phyloP scores from a whole-genome alignment of 2,797 vertebrate species.

The Oryzias sinensis region DNA sequence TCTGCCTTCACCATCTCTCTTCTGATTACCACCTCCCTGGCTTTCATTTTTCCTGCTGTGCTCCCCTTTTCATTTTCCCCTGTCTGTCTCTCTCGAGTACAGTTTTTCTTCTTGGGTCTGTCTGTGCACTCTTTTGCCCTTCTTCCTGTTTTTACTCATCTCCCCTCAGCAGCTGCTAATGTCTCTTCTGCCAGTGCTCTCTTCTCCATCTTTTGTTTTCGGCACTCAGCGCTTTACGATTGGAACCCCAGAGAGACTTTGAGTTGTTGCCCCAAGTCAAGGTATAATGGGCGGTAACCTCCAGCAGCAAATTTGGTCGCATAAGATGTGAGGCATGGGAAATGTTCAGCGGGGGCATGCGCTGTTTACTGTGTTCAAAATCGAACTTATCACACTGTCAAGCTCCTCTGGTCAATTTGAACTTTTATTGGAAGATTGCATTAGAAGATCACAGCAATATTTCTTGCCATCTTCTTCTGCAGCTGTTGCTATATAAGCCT shows the following conservation, averaged over 20 bases:
- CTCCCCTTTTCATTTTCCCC: constrained; percentile 9
- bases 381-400: constrained; percentile 53
- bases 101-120: constrained; percentile 20
- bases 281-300: constrained; percentile 59
- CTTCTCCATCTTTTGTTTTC: constrained; percentile 7
- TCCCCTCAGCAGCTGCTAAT: constrained; percentile 7
- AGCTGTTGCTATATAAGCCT: constrained; percentile 34
- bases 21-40: constrained; percentile 40
- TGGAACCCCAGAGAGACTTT: constrained; percentile 33
- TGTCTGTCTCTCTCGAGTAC: constrained; percentile 4
- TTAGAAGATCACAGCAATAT: constrained; percentile 37
- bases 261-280: constrained; percentile 45
- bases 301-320: constrained; percentile 52
- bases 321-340: constrained; percentile 47
- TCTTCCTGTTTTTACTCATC: constrained; percentile 17
- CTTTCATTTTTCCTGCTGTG: constrained; percentile 18
- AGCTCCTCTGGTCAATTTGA: constrained; percentile 51
- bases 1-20: constrained; percentile 58
- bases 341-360: constrained; percentile 29
- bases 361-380: constrained; percentile 55
- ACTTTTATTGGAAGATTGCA: constrained; percentile 57
- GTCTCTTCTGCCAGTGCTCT: constrained; percentile 7
- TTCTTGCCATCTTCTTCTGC: constrained; percentile 33
- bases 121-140: constrained; percentile 20
- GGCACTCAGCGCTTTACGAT: constrained; percentile 27